phyloP scores from a whole-genome alignment of 2,888 invertebrate species.

The Biston betularia region DNA sequence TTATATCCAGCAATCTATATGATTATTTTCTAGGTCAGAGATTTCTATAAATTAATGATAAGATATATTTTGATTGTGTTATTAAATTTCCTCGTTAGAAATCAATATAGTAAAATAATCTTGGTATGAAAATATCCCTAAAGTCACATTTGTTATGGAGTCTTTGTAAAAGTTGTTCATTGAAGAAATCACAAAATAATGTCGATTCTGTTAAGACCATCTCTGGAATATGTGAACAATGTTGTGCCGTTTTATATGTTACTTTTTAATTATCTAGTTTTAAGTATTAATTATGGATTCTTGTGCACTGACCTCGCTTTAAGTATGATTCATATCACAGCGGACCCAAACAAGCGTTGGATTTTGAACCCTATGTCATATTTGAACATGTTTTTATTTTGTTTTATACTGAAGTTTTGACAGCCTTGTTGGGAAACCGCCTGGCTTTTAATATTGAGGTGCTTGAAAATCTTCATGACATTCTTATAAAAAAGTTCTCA shows the following conservation, averaged over 20 bases:
- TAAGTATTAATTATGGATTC: constrained; percentile 12
- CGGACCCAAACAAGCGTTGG: background rate
- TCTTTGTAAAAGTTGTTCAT: no score
- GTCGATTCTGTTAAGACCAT: background rate
- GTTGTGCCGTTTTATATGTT: constrained; percentile 23
- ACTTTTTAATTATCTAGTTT: constrained; percentile 11
- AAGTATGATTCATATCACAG: constrained; percentile 2
- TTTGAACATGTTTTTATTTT: no score
- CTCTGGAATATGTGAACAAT: constrained; percentile 20
- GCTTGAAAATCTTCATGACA: no score
- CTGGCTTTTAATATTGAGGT: no score
- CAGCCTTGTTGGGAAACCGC: no score
- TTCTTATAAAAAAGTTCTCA: no score
- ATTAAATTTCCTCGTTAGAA: background rate
- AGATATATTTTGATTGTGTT: background rate
- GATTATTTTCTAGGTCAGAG: background rate
- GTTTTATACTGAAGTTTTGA: no score
- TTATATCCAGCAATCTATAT: background rate
- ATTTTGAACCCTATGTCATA: no score
- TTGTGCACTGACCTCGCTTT: constrained; percentile 6
- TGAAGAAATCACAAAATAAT: background rate
- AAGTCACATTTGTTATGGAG: no score
- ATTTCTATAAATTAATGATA: background rate
- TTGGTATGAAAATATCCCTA: no score
- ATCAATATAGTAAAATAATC: background rate